Percentiles rank a stretch among this genome's conserved stretches.
Conservation (phyloP, 2,888 invertebrate genomes). For the Lapara coniferarum region DNA sequence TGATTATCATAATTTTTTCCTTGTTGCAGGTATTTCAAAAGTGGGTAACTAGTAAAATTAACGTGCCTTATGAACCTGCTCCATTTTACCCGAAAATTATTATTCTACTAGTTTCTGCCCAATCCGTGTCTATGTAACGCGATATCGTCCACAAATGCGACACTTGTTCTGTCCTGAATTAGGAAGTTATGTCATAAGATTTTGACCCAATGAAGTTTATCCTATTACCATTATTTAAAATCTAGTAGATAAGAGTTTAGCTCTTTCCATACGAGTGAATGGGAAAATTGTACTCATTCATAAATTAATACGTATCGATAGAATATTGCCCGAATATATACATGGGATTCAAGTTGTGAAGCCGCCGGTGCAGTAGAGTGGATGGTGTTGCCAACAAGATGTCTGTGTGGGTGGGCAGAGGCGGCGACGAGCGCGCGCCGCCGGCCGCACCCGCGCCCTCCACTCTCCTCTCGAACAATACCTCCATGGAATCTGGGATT, state of each 20-base stretch:
- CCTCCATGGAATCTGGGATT: conserved; percentile 86
- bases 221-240: no score
- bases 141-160: conserved; percentile 9
- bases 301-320: neutral
- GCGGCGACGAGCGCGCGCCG: conserved; percentile 63
- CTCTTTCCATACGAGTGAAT: no score
- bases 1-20: conserved; percentile 24
- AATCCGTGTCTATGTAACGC: conserved; percentile 26
- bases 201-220: no score
- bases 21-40: conserved; percentile 63
- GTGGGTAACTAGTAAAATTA: conserved; percentile 47
- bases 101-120: conserved; percentile 46
- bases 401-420: conserved; percentile 81
- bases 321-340: conserved; percentile 25
- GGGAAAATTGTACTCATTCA: no score
- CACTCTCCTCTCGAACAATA: conserved; percentile 75
- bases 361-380: conserved; percentile 55
- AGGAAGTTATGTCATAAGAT: conserved; percentile 1
- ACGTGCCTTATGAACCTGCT: conserved; percentile 71
- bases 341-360: conserved; percentile 35
- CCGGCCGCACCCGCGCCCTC: conserved; percentile 60
- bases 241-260: no score
- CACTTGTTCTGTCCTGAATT: conserved; percentile 28
- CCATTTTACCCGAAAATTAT: conserved; percentile 38
- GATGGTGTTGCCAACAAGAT: conserved; percentile 74